Percentiles rank a stretch among this genome's conserved stretches.
Evolutionary conservation across 1,140 invertebrate genomes (phyloP).

Genomic region (Calephelis virginiensis): DNA sequence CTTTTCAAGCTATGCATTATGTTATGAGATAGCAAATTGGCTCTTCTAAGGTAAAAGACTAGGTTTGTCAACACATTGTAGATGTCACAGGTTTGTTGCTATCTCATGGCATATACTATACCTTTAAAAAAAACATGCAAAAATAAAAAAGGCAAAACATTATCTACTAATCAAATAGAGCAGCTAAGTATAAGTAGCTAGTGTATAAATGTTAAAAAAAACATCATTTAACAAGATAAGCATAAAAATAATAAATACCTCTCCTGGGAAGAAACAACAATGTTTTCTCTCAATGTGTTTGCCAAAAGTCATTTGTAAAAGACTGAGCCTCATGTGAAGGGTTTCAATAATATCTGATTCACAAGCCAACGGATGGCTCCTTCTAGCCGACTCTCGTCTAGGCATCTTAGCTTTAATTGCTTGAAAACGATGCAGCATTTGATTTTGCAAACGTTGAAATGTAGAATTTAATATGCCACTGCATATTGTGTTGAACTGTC

Average conservation of each 20-base stretch:
- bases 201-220: neutral
- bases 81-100: no score
- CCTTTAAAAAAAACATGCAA: no score
- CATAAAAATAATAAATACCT: constrained; percentile 77
- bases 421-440: constrained; percentile 90
- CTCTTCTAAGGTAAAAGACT: no score
- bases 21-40: no score
- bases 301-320: constrained; percentile 94
- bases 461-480: constrained; percentile 88
- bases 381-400: constrained; percentile 88
- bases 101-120: no score
- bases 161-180: no score
- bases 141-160: no score
- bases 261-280: constrained; percentile 93
- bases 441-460: constrained; percentile 88
- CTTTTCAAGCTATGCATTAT: no score
- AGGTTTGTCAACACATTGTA: no score
- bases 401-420: constrained; percentile 94
- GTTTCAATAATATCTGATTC: constrained; percentile 94
- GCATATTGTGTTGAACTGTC: constrained; percentile 87
- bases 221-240: no score
- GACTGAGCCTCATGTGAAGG: constrained; percentile 90
- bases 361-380: constrained; percentile 90
- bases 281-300: constrained; percentile 94
- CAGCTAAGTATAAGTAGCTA: no score